Conservation (phyloP, 2,888 invertebrate species). For the Folsomia candida region DNA sequence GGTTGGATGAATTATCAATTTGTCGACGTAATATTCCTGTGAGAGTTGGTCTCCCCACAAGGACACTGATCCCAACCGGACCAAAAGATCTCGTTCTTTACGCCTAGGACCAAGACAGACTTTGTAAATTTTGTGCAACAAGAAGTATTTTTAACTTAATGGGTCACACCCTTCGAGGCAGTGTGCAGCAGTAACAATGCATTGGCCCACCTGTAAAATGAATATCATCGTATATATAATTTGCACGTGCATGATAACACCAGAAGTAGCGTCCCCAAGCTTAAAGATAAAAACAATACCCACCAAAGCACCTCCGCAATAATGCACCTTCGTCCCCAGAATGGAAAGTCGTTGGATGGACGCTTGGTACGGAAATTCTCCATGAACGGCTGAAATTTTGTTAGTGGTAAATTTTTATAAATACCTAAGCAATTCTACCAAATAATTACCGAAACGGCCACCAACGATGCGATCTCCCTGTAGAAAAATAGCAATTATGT, state of each 20-base stretch:
- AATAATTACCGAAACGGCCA: constrained; percentile 29
- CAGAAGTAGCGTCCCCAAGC: too few species aligned
- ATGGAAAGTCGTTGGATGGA: constrained; percentile 47
- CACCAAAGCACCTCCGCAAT: constrained; percentile 50
- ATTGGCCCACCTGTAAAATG: constrained; percentile 25
- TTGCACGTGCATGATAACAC: too few species aligned
- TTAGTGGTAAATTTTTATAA: not conserved
- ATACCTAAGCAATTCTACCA: not conserved
- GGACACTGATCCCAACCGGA: constrained; percentile 47
- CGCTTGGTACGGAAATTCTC: constrained; percentile 47
- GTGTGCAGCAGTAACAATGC: constrained; percentile 48
- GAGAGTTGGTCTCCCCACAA: constrained; percentile 31
- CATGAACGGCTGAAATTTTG: constrained; percentile 39
- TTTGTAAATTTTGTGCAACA: not conserved
- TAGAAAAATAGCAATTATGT: too few species aligned
- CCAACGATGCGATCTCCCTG: constrained; percentile 49
- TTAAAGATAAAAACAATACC: too few species aligned
- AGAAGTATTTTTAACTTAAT: not conserved
- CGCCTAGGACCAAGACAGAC: constrained; percentile 22
- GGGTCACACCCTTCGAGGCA: constrained; percentile 43
- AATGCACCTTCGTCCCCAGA: constrained; percentile 47
- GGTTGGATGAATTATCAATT: constrained; percentile 41
- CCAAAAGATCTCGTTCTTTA: constrained; percentile 34
- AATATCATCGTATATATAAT: too few species aligned
- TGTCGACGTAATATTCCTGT: constrained; percentile 33